phyloP scores from a whole-genome alignment of 1,140 invertebrate genomes.

The Aphaenogaster floridana region DNA sequence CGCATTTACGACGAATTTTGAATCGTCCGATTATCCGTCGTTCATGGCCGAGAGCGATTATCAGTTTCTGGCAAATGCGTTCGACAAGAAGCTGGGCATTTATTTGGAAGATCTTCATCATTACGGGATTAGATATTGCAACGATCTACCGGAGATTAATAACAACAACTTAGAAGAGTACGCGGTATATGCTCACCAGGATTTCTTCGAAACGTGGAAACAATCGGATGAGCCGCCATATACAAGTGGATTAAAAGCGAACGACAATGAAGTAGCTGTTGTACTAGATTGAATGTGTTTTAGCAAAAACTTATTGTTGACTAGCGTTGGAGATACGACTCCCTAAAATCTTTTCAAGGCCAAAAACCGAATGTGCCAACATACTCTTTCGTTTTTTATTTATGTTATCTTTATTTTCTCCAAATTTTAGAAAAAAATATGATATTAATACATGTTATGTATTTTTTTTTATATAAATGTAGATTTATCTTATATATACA shows the following conservation, averaged over 20 bases:
- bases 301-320: not conserved
- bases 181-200: not conserved
- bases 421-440: not conserved
- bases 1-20: not conserved
- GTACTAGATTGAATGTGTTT: not conserved
- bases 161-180: conserved; percentile 46
- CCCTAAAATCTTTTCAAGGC: not conserved
- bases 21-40: not conserved
- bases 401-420: not conserved
- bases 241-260: not conserved
- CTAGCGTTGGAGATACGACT: not conserved
- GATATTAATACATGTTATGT: not conserved
- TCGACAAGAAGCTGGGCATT: conserved; percentile 5
- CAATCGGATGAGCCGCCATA: not conserved
- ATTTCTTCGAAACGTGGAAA: not conserved
- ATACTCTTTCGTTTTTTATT: not conserved
- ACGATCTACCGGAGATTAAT: conserved; percentile 41
- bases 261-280: conserved; percentile 15
- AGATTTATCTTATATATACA: not conserved
- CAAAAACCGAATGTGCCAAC: conserved; percentile 30
- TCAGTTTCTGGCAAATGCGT: not conserved
- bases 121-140: conserved; percentile 29
- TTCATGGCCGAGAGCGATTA: not conserved
- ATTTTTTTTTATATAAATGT: not conserved
- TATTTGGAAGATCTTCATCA: not conserved